phyloP scores from a whole-genome alignment of 2,888 invertebrate genomes.

The Sphaerophoria taeniata region DNA sequence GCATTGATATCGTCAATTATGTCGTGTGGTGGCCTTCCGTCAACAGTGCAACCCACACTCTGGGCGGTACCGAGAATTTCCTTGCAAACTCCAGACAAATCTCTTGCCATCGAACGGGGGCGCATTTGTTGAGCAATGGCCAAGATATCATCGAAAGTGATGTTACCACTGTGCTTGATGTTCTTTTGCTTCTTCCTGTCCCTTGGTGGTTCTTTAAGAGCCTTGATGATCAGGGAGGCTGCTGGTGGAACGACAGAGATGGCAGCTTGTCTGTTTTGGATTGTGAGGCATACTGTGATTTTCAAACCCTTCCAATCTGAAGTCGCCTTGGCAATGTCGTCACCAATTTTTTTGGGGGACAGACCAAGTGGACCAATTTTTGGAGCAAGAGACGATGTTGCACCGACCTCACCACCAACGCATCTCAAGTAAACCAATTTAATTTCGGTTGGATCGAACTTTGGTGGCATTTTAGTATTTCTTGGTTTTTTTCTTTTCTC shows the following conservation, averaged over 20 bases:
- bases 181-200: too few relatives aligned
- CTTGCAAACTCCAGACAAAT: constrained; percentile 96
- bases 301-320: constrained; percentile 99
- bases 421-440: constrained; percentile 98
- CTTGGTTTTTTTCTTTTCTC: constrained; percentile 16
- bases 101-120: too few relatives aligned
- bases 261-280: too few relatives aligned
- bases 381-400: constrained; percentile 99
- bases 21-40: constrained; percentile 96
- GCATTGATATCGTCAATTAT: constrained; percentile 95
- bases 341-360: constrained; percentile 99
- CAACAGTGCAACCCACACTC: constrained; percentile 95
- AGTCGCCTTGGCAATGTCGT: constrained; percentile 99
- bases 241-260: too few relatives aligned
- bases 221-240: too few relatives aligned
- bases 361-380: constrained; percentile 99
- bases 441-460: constrained; percentile 99
- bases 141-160: too few relatives aligned
- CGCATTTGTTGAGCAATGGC: too few relatives aligned
- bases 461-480: constrained; percentile 91
- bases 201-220: constrained; percentile 98
- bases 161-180: too few relatives aligned
- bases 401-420: constrained; percentile 99
- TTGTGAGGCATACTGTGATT: too few relatives aligned
- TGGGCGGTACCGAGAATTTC: constrained; percentile 96